Evolutionary conservation across 2,888 invertebrate species (phyloP), one percentile per base, ranked within the genome.

Genomic region (Sinohyriopsis cumingii): DNA sequence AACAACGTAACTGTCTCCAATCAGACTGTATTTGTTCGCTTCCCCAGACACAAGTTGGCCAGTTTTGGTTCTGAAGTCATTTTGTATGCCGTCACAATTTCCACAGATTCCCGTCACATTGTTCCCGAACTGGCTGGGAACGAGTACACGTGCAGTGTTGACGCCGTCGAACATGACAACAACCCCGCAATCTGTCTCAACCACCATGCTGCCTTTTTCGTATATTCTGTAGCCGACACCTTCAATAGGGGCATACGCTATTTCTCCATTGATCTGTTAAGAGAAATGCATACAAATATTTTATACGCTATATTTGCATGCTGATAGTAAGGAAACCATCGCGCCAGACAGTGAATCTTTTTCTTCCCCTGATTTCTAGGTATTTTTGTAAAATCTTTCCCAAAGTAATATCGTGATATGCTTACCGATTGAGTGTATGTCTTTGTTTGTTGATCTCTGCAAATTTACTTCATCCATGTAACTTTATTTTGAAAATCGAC

Each of bases 41-140:
- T 62, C 33, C 55, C 61, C 65, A 1, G 63, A 67, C 1, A 73
- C 73, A 68, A 68, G 60, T 59, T 22, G 59, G 24, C 73, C 73
- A 4, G 64, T 64, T 59, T 59, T 67, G 5, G 73, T 73, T 62
- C 45, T 59, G 57, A 67, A 74, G 59, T 82, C 82, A 63, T 82
- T 77, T 25, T 72, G 66, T 15, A 60, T 61, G 1, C 78, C 78
- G 63, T 82, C 78, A 63, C 83, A 83, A 70, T 82, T 75, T n/a
- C 83, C 83, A 63, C 83, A 83, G 2, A 83, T 59, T 54, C 83
- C 83, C 3, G 67, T 71, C 73, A 83, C 25, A 3, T 67, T 65
- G 9, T 63, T 28, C 22, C 61, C 56, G 63, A 63, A 73, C n/a
- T 24, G 54, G 5, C 60, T 54, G 20, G 73, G 69, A 6, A 69